phyloP scores from a whole-genome alignment of 2,888 invertebrate genomes.

The Pristionchus japonicus region DNA sequence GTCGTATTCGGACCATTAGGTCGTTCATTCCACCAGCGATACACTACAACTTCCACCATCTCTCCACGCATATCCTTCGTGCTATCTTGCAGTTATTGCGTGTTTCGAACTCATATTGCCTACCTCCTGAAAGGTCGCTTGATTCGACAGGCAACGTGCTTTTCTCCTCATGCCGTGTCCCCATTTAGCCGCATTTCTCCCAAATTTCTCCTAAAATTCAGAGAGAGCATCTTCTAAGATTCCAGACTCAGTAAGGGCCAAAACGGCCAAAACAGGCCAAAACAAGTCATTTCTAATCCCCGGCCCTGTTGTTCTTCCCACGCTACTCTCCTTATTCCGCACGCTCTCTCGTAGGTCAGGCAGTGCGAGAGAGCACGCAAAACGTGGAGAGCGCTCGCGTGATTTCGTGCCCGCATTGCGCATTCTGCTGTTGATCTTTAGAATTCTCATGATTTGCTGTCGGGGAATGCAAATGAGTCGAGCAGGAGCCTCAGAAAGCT shows the following conservation, averaged over 20 bases:
- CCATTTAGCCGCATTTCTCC: neutral
- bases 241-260: neutral
- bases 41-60: neutral
- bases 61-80: neutral
- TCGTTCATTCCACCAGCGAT: no score
- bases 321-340: neutral
- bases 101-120: neutral
- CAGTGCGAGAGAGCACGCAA: neutral
- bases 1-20: no score
- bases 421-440: neutral
- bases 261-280: neutral
- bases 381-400: neutral
- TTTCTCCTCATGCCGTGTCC: neutral
- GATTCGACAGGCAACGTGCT: neutral
- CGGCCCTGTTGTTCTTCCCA: slow-evolving; percentile 11
- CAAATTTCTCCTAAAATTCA: neutral
- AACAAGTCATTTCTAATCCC: neutral
- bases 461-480: neutral
- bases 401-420: neutral
- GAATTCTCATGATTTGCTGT: neutral
- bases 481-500: no score
- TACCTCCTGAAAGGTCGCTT: neutral
- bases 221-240: neutral
- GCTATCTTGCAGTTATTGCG: neutral
- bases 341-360: neutral